Evolutionary conservation across 2,888 invertebrate genomes (phyloP).

Genomic region (Timema cristinae): DNA sequence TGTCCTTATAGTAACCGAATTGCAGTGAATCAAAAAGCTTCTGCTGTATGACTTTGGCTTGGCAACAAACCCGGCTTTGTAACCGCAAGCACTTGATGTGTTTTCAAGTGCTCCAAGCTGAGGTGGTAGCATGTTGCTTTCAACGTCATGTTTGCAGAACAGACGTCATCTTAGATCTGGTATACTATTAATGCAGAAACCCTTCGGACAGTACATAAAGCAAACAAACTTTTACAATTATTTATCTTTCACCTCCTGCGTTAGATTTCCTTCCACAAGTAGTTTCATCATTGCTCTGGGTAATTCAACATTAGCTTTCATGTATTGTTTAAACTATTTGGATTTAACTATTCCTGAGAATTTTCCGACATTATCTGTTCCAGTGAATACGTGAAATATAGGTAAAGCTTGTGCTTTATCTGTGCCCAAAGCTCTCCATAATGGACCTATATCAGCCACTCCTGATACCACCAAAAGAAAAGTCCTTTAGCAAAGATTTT

Average conservation of each 20-base stretch:
- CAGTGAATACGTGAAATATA: slow-evolving; percentile 8
- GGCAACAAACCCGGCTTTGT: neutral
- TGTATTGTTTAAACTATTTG: neutral
- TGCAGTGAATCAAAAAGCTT: neutral
- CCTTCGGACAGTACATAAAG: neutral
- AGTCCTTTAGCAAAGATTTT: neutral
- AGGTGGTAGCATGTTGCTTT: neutral
- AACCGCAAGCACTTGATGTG: neutral
- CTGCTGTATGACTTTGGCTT: slow-evolving; percentile 1
- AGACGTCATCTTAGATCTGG: neutral
- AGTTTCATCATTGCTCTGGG: too few species aligned
- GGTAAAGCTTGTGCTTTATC: neutral
- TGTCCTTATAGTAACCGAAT: neutral
- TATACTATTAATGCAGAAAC: neutral
- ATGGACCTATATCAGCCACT: neutral
- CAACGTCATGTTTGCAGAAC: neutral
- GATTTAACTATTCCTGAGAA: neutral
- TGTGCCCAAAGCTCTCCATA: neutral
- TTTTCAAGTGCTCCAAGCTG: neutral
- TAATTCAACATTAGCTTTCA: slow-evolving; percentile 1
- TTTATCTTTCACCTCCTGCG: neutral
- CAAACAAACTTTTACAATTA: slow-evolving; percentile 5
- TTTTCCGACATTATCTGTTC: neutral
- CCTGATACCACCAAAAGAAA: neutral
- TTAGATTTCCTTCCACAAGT: neutral